These are phyloP conservation scores for Trichoplusia ni DNA, from an alignment of 1,140 invertebrate genomes.

Conservation along the genomic window DNA sequence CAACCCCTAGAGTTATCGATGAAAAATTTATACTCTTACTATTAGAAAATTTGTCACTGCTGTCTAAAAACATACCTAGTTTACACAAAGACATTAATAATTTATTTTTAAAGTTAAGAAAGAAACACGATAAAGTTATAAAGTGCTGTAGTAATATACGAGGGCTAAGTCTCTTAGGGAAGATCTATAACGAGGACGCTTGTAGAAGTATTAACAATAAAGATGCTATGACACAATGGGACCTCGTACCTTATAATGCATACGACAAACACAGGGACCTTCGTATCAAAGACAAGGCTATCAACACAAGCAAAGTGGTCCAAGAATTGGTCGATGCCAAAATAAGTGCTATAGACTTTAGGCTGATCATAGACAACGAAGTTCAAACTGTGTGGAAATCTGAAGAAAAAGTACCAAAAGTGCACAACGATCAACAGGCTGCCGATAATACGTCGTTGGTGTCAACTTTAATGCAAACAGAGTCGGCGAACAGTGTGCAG, in stretches of 20 bases:
- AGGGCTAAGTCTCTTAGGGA: constrained; percentile 55
- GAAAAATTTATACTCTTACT: constrained; percentile 62
- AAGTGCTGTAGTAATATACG: constrained; percentile 39
- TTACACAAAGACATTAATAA: constrained; percentile 63
- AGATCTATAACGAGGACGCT: constrained; percentile 54
- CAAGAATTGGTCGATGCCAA: neutral
- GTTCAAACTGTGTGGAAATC: neutral
- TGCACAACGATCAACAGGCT: neutral
- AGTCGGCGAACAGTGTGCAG: neutral
- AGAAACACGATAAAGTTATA: constrained; percentile 52
- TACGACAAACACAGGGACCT: neutral
- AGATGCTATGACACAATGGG: constrained; percentile 2
- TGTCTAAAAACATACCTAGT: constrained; percentile 55
- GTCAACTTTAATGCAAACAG: neutral
- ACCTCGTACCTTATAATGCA: neutral
- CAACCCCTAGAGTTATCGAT: constrained; percentile 51
- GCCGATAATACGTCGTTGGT: neutral
- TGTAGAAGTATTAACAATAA: constrained; percentile 1
- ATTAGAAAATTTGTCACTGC: constrained; percentile 56
- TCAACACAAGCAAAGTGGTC: neutral
- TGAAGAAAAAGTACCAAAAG: neutral
- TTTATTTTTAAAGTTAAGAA: constrained; percentile 54
- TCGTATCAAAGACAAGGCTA: neutral
- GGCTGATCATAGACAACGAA: neutral
- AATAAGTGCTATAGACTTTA: constrained; percentile 1